A percentile compares a stretch with the other conserved stretches of the same genome.
Conservation (phyloP, 2,797 vertebrate species). For the Rhynchonycteris naso region DNA sequence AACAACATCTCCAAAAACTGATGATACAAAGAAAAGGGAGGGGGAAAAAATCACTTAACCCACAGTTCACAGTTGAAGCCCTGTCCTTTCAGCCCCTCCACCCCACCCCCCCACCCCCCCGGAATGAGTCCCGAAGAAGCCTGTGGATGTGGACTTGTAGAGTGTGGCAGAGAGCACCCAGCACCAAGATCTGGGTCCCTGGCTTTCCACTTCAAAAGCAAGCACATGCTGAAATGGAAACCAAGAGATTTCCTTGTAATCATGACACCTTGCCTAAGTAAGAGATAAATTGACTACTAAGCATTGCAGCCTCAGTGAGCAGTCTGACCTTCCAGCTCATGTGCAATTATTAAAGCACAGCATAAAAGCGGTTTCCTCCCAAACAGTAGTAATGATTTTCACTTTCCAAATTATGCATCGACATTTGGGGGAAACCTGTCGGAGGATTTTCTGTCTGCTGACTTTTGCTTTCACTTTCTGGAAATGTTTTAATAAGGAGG, state of each 20-base stretch:
- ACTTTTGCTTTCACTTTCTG: slow-evolving; percentile 59
- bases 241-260: slow-evolving; percentile 17
- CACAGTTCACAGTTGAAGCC: neutral
- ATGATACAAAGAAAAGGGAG: neutral
- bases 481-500: slow-evolving; percentile 63
- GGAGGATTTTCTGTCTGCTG: slow-evolving; percentile 64
- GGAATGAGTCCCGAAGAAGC: neutral
- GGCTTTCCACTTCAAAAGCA: slow-evolving; percentile 35
- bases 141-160: neutral
- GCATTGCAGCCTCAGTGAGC: neutral
- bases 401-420: slow-evolving; percentile 41
- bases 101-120: neutral
- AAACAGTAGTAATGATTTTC: slow-evolving; percentile 12
- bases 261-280: neutral
- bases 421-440: slow-evolving; percentile 54
- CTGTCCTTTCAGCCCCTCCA: neutral
- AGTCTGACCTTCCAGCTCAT: slow-evolving; percentile 43
- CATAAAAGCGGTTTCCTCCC: slow-evolving; percentile 40
- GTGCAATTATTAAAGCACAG: slow-evolving; percentile 56
- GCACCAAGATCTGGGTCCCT: neutral
- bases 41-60: neutral
- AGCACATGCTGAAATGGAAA: neutral
- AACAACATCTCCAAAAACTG: neutral
- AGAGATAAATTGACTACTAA: neutral
- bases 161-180: neutral